phyloP scores from a whole-genome alignment of 2,888 invertebrate genomes.

The Choristoneura rosaceana region DNA sequence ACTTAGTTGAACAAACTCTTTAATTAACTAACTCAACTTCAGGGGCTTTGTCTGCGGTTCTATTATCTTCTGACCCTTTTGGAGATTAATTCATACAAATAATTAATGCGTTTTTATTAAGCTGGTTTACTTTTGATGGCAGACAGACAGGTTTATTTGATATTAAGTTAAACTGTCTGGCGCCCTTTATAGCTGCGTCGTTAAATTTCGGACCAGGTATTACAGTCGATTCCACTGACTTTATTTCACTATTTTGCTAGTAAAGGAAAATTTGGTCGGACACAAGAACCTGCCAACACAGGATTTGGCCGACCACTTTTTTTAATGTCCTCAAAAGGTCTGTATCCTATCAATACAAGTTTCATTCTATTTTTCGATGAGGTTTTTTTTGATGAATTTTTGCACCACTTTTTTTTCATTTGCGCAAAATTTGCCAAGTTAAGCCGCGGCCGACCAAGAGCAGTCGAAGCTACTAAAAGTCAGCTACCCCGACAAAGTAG shows the following conservation, averaged over 20 bases:
- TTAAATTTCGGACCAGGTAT: conserved; percentile 12
- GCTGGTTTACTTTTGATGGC: conserved; percentile 30
- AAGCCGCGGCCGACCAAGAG: no score
- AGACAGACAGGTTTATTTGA: conserved; percentile 26
- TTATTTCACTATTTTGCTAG: neutral
- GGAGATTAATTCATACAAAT: conserved; percentile 31
- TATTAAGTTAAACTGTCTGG: conserved; percentile 33
- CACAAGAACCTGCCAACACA: no score
- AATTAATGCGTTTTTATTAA: conserved; percentile 37
- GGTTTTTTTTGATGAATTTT: no score
- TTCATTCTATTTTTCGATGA: no score
- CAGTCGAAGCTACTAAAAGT: no score
- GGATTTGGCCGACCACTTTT: no score
- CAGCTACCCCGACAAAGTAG: no score
- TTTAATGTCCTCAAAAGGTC: no score
- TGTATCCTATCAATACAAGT: no score
- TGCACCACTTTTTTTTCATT: no score
- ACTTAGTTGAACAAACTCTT: conserved; percentile 20
- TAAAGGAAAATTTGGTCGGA: no score
- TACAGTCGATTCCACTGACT: neutral
- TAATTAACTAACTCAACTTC: conserved; percentile 35
- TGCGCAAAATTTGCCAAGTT: no score
- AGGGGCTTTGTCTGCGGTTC: conserved; percentile 32
- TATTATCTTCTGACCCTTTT: conserved; percentile 38
- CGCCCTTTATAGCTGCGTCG: conserved; percentile 23